Evolutionary conservation across 2,888 invertebrate species (phyloP).

Genomic region (Heliothis peltigera): DNA sequence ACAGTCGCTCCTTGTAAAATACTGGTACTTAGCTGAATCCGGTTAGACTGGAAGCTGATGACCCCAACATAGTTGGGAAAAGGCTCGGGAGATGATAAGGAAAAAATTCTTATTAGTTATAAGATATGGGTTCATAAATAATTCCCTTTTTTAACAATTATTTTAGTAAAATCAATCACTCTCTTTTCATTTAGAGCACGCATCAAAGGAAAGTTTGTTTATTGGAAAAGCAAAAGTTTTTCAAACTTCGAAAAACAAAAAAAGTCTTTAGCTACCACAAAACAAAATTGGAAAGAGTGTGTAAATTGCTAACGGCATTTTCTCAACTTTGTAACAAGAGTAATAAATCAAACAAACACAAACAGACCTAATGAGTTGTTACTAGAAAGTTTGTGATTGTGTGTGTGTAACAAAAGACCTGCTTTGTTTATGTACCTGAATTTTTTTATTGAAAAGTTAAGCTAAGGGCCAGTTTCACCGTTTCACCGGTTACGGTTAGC

Average conservation of each 20-base stretch:
- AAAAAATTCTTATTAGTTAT: too few relatives aligned
- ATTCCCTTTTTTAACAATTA: too few relatives aligned
- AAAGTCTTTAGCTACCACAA: neutral
- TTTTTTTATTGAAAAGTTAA: too few relatives aligned
- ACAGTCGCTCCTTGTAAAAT: too few relatives aligned
- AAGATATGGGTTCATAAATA: too few relatives aligned
- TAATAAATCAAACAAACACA: slow-evolving; percentile 48
- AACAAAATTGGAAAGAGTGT: slow-evolving; percentile 29
- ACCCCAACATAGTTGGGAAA: too few relatives aligned
- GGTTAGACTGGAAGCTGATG: too few relatives aligned
- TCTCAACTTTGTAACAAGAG: slow-evolving; percentile 41
- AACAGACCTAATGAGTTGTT: slow-evolving; percentile 53
- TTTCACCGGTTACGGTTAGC: too few relatives aligned
- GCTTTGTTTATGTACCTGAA: neutral
- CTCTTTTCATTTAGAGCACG: neutral
- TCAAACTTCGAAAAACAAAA: slow-evolving; percentile 15
- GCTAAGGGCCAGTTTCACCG: too few relatives aligned
- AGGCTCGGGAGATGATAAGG: too few relatives aligned
- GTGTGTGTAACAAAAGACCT: slow-evolving; percentile 18
- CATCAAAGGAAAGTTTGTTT: neutral
- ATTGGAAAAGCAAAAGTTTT: neutral
- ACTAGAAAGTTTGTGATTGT: slow-evolving; percentile 26
- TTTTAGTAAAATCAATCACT: neutral
- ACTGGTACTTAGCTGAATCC: too few relatives aligned
- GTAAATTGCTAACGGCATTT: slow-evolving; percentile 17